Percentiles rank a stretch among this genome's conserved stretches.
Evolutionary conservation across 2,888 invertebrate species (phyloP).

Genomic region (Epinotia ramella): DNA sequence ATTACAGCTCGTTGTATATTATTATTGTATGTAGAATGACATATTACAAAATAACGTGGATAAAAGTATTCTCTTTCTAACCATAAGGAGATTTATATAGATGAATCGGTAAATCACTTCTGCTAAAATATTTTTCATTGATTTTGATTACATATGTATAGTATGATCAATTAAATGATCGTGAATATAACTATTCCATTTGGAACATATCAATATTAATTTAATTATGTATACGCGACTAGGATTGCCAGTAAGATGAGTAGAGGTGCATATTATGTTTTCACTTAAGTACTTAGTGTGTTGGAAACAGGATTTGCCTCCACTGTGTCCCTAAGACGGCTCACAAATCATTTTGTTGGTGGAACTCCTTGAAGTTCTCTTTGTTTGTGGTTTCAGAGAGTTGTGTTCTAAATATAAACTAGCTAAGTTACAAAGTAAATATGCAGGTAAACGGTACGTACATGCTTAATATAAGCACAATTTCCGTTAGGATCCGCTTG

Average conservation of each 20-base stretch:
- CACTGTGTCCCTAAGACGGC: slow-evolving; percentile 35
- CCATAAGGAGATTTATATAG: too few species aligned
- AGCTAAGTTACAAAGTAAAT: neutral
- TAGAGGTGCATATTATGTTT: slow-evolving; percentile 31
- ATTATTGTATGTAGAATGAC: too few species aligned
- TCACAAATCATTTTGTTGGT: slow-evolving; percentile 21
- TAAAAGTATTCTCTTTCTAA: too few species aligned
- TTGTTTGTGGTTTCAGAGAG: neutral
- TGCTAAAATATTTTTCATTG: too few species aligned
- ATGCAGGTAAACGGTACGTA: neutral
- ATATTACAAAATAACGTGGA: too few species aligned
- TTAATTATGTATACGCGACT: neutral
- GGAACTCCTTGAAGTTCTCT: slow-evolving; percentile 12
- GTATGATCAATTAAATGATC: neutral
- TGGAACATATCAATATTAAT: neutral
- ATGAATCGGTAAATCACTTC: too few species aligned
- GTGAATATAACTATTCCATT: neutral
- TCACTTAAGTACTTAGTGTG: slow-evolving; percentile 41
- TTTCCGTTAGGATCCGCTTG: neutral
- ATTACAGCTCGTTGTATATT: too few species aligned
- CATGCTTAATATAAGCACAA: neutral
- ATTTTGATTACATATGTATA: too few species aligned
- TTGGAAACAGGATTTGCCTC: slow-evolving; percentile 23
- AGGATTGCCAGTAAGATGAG: neutral
- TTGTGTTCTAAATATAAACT: slow-evolving; percentile 18